Conservation (phyloP, 2,113 vertebrate genomes). For the Sminthopsis crassicaudata region DNA sequence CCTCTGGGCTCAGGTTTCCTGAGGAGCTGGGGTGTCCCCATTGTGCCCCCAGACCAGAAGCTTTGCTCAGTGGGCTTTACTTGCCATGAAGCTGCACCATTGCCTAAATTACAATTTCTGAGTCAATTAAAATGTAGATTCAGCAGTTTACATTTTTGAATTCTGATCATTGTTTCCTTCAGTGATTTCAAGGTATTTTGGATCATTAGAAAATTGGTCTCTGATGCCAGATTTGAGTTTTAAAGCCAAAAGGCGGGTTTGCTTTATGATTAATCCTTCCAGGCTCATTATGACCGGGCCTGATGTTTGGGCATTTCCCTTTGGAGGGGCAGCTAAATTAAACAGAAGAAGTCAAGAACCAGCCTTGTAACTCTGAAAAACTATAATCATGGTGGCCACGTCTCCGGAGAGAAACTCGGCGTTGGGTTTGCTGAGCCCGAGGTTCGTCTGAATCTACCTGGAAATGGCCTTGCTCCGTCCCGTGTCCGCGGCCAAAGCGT, state of each 20-base stretch:
- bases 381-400: constrained; percentile 2
- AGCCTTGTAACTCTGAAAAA: constrained; percentile 43
- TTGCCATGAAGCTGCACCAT: neutral
- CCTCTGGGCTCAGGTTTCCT: neutral
- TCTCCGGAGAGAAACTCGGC: constrained; percentile 22
- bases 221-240: neutral
- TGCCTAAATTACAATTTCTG: neutral
- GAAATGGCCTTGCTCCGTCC: constrained; percentile 65
- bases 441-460: constrained; percentile 69
- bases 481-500: constrained; percentile 64
- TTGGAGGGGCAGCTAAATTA: neutral
- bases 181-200: neutral
- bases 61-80: neutral
- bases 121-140: neutral
- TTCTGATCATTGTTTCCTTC: neutral
- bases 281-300: neutral
- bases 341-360: constrained; percentile 40
- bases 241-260: neutral
- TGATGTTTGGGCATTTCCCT: neutral
- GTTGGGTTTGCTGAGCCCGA: constrained; percentile 64
- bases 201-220: neutral
- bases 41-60: neutral
- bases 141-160: neutral
- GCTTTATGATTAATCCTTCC: neutral
- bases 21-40: neutral